phyloP scores from a whole-genome alignment of 2,888 invertebrate species.

The Caenorhabditis panamensis region DNA sequence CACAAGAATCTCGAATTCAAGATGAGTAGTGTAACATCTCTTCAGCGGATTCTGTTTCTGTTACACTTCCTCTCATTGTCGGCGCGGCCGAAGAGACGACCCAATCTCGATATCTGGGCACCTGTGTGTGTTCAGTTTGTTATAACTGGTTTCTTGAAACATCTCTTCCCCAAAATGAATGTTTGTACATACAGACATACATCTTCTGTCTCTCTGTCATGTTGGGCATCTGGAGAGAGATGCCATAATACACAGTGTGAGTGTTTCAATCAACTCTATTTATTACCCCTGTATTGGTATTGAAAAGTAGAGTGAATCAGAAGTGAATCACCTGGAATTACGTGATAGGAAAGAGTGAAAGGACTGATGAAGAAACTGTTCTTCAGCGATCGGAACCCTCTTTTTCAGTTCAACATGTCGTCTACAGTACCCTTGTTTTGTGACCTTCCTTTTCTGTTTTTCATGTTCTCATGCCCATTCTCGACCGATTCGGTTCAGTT shows the following conservation, averaged over 20 bases:
- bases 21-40: constrained; percentile 5
- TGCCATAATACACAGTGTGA: constrained; percentile 38
- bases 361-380: too few species aligned
- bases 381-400: too few species aligned
- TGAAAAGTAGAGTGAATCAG: not conserved
- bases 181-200: constrained; percentile 32
- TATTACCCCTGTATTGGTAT: not conserved
- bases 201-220: not conserved
- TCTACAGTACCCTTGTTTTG: too few species aligned
- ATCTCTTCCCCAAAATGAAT: constrained; percentile 20
- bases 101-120: constrained; percentile 42
- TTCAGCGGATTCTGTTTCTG: not conserved
- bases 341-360: not conserved
- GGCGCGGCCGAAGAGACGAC: too few species aligned
- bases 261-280: not conserved
- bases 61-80: constrained; percentile 34
- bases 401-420: too few species aligned
- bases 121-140: constrained; percentile 38
- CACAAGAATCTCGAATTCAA: constrained; percentile 26
- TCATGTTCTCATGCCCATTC: too few species aligned
- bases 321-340: too few species aligned
- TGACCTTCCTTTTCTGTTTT: too few species aligned
- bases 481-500: too few species aligned
- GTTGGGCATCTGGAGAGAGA: constrained; percentile 5
- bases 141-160: constrained; percentile 54